These are phyloP conservation scores for Spatulosminthurus flaviceps DNA, from an alignment of 2,888 invertebrate genomes.

Conservation along the genomic window DNA sequence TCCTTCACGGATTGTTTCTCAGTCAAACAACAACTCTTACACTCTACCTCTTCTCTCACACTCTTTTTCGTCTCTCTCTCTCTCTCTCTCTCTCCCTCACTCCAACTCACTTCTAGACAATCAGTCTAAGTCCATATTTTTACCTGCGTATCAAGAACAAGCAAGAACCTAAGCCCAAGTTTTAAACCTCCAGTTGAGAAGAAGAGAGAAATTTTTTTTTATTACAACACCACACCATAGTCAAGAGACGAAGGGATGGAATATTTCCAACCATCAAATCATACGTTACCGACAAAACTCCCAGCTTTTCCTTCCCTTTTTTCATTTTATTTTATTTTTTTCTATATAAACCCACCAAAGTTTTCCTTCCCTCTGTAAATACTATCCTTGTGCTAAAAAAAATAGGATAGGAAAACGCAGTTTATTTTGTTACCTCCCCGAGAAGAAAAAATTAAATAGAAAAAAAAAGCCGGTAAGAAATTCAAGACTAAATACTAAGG, in stretches of 20 bases:
- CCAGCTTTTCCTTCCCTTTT: background rate
- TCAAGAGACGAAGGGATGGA: no score
- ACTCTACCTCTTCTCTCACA: background rate
- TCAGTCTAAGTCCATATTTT: constrained; percentile 15
- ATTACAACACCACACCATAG: background rate
- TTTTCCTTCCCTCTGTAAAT: no score
- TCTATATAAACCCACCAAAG: no score
- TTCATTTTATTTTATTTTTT: no score
- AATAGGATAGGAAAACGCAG: no score
- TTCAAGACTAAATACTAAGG: background rate
- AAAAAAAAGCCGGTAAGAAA: background rate
- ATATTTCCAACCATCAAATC: background rate
- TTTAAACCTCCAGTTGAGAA: background rate
- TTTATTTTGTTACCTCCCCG: no score
- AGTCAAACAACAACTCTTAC: constrained; percentile 31
- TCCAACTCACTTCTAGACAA: background rate
- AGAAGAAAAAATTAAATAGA: no score
- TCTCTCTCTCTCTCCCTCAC: constrained; percentile 8
- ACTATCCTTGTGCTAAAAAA: no score
- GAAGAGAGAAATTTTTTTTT: background rate
- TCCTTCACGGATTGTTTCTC: constrained; percentile 43
- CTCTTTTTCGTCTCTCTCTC: constrained; percentile 1
- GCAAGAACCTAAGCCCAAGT: background rate
- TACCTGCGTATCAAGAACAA: constrained; percentile 31
- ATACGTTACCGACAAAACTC: background rate